phyloP scores from a whole-genome alignment of 1,140 invertebrate species.

The Himalopsyche phryganea region DNA sequence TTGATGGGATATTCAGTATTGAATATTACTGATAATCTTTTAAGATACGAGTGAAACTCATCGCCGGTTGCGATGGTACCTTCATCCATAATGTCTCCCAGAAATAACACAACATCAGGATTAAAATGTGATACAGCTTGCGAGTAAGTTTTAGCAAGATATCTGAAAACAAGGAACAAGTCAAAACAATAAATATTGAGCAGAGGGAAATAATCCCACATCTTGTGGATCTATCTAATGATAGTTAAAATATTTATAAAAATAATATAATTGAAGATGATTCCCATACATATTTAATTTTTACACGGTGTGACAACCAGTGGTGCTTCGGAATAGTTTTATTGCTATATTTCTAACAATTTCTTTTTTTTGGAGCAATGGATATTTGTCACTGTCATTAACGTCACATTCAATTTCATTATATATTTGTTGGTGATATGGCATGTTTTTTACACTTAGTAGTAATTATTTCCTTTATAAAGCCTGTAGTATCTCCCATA shows the following conservation, averaged over 20 bases:
- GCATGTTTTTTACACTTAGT: too few species aligned
- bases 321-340: too few species aligned
- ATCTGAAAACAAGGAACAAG: conserved; percentile 65
- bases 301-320: too few species aligned
- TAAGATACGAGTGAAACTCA: conserved; percentile 68
- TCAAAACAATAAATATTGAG: not conserved
- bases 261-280: not conserved
- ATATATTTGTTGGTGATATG: too few species aligned
- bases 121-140: conserved; percentile 67
- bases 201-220: too few species aligned
- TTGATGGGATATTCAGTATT: conserved; percentile 54
- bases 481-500: too few species aligned
- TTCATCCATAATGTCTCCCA: conserved; percentile 92
- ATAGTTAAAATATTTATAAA: not conserved
- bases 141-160: conserved; percentile 74
- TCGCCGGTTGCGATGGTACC: conserved; percentile 70
- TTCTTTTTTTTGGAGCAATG: too few species aligned
- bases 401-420: too few species aligned
- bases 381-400: too few species aligned
- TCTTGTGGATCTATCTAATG: not conserved
- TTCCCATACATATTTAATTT: too few species aligned
- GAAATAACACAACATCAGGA: conserved; percentile 82
- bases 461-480: too few species aligned
- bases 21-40: conserved; percentile 70
- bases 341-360: too few species aligned